A percentile compares a stretch with the other conserved stretches of the same genome.
phyloP scores from a whole-genome alignment of 2,888 invertebrate genomes.

The Bombylius major region DNA sequence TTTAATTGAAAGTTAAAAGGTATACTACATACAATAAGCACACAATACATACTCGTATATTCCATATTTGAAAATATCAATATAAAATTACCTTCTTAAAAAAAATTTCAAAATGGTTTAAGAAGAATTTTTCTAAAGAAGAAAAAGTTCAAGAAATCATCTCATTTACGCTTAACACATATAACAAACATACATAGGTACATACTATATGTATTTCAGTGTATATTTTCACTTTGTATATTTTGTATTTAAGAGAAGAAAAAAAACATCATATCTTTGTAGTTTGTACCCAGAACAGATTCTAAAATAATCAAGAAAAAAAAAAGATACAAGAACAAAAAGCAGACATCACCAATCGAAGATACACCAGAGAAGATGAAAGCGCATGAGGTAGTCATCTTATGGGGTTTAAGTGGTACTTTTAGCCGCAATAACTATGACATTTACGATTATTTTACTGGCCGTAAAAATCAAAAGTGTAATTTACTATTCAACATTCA shows the following conservation, averaged over 20 bases:
- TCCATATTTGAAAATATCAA: not conserved
- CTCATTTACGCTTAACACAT: not conserved
- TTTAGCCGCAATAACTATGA: conserved; percentile 35
- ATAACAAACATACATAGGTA: no score
- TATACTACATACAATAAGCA: not conserved
- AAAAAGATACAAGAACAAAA: not conserved
- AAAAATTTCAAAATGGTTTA: not conserved
- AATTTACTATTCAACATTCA: conserved; percentile 26
- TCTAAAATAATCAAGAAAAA: not conserved
- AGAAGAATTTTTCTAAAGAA: not conserved
- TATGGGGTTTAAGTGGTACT: conserved; percentile 27
- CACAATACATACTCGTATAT: no score
- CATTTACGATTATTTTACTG: conserved; percentile 34
- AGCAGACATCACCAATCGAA: not conserved
- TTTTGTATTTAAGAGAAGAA: not conserved
- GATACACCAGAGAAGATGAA: conserved; percentile 7
- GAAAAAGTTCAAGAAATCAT: not conserved
- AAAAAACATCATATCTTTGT: not conserved
- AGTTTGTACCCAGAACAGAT: not conserved
- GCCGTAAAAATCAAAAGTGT: conserved; percentile 37
- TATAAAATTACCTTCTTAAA: not conserved
- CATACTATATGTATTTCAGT: not conserved
- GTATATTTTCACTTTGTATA: not conserved
- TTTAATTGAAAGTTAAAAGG: not conserved
- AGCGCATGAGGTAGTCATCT: conserved; percentile 10